Conservation (phyloP, 2,797 vertebrate species). For the Fratercula arctica region DNA sequence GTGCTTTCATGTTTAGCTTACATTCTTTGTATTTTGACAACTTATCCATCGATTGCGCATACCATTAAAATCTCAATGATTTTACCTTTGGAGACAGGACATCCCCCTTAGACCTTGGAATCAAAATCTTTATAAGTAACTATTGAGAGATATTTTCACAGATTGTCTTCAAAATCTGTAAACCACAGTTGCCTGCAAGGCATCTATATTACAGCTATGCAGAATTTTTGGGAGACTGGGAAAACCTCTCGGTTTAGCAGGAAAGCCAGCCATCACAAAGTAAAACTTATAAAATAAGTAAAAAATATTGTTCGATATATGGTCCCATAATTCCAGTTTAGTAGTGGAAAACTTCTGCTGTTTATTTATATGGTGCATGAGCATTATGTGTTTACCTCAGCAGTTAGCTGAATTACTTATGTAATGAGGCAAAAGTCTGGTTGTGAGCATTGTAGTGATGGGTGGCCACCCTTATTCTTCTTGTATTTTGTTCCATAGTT, state of each 20-base stretch:
- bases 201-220: not conserved
- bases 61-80: not conserved
- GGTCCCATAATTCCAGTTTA: not conserved
- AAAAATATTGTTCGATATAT: not conserved
- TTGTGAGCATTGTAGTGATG: not conserved
- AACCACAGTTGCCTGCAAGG: not conserved
- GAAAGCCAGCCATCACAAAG: not conserved
- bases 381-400: not conserved
- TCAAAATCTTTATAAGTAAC: not conserved
- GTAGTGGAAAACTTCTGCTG: not conserved
- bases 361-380: not conserved
- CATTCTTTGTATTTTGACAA: not conserved
- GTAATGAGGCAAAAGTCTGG: not conserved
- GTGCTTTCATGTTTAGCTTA: not conserved
- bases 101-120: not conserved
- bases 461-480: not conserved
- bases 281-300: not conserved
- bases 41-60: fast-evolving
- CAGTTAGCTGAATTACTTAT: not conserved
- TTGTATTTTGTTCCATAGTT: not conserved
- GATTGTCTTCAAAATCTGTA: not conserved
- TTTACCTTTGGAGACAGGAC: not conserved
- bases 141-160: not conserved
- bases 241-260: not conserved
- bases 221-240: not conserved